phyloP scores from a whole-genome alignment of 2,797 vertebrate genomes.

The Sciaenops ocellatus region DNA sequence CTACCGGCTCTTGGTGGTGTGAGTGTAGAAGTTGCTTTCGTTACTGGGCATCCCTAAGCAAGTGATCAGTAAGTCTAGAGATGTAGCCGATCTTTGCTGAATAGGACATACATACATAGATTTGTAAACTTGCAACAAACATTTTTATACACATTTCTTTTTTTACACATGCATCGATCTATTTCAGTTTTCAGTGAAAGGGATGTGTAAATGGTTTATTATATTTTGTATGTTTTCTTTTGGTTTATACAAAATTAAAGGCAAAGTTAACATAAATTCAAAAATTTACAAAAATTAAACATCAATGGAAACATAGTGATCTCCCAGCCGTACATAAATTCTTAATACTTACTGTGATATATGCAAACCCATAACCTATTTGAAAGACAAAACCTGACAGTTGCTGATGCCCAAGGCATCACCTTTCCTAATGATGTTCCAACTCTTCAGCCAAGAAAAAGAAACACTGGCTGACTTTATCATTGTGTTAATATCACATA shows the following conservation, averaged over 20 bases:
- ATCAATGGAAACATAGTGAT: conserved; percentile 27
- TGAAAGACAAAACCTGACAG: conserved; percentile 10
- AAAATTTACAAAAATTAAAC: conserved; percentile 51
- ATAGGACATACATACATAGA: neutral
- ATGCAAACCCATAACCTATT: conserved; percentile 22
- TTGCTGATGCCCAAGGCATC: neutral
- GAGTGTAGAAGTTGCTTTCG: neutral
- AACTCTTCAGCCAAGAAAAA: conserved; percentile 4
- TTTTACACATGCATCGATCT: neutral
- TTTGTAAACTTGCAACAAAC: neutral
- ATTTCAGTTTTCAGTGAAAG: conserved; percentile 24
- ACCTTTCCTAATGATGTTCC: neutral
- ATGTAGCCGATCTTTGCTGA: neutral
- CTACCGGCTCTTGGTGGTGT: no score
- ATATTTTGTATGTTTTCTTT: conserved; percentile 18
- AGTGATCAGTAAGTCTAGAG: neutral
- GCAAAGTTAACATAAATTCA: conserved; percentile 29
- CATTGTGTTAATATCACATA: conserved; percentile 32
- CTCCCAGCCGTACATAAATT: neutral
- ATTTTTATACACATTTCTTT: neutral
- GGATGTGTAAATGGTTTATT: conserved; percentile 47
- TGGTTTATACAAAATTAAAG: conserved; percentile 45
- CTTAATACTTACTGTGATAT: conserved; percentile 50
- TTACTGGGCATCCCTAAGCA: neutral
- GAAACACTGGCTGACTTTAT: neutral